Base-by-base conservation (phyloP, 2,797 vertebrate genomes). In the Peromyscus nudipes region DNA sequence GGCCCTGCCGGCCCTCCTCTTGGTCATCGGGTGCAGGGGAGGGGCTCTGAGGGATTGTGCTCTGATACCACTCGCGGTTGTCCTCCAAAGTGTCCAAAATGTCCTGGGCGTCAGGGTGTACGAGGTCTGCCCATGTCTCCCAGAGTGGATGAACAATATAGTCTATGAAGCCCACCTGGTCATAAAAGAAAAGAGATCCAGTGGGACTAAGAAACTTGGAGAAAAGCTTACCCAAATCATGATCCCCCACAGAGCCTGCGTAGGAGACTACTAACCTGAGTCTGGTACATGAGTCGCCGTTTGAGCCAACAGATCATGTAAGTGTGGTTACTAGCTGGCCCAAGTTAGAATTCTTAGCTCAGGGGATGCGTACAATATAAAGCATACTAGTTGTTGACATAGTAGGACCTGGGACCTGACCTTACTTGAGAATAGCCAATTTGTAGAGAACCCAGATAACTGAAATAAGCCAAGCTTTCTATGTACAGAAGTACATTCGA, bases 11-110 rank as follows among this genome's bases (percentile, higher is more conserved):
- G 96, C 99, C 99, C 27, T 99, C 99, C 86, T 99, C 99, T 31
- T 99, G 99, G 88, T 99, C 99, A 57, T 99, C 99, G 69, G 99
- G 98, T 0, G 99, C 98, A 29, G 99, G 99, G 93, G 99, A 99
- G 34, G 99, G 99, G 98, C 99, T 99, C 97, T 99, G 99, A 94
- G 99, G 99, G 97, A 99, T 99, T 99, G 99, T 99, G 99, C 99
- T 99, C 99, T 99, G 99, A 98, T 99, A 99, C 99, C 99, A 99
- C 98, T 99, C 99, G 97, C 99, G 99, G 99, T 99, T 99, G 99
- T 99, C 99, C 98, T 99, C 99, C 98, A 99, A 98, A 21, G 99
- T 99, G 99, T 99, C 99, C 98, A 99, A 98, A 98, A 99, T 99
- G 98, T 99, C 99, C 98, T 99, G 99, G 98, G 99, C 99, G 4